phyloP scores from a whole-genome alignment of 2,113 vertebrate genomes.

The Cyphomyrus discorhynchus region DNA sequence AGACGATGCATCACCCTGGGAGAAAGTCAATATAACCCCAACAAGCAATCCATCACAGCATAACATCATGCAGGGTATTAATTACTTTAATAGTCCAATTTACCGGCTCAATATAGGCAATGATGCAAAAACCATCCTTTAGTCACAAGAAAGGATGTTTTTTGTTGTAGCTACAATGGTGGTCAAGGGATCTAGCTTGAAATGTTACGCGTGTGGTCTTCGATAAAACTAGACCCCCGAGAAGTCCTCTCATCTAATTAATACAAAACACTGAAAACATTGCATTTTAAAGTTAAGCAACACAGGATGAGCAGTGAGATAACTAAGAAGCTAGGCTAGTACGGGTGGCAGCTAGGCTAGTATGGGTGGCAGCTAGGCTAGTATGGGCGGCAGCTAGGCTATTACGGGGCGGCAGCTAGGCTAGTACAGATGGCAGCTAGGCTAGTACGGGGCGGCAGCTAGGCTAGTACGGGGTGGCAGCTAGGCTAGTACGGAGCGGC shows the following conservation, averaged over 20 bases:
- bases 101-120: constrained; percentile 57
- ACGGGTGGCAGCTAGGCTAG: too few relatives aligned
- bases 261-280: background rate
- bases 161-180: background rate
- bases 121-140: constrained; percentile 55
- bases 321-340: background rate
- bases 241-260: background rate
- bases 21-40: constrained; percentile 55
- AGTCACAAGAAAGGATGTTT: background rate
- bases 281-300: background rate
- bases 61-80: constrained; percentile 48
- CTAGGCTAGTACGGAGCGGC: too few relatives aligned
- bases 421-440: too few relatives aligned
- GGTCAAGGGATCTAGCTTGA: background rate
- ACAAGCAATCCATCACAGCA: constrained; percentile 60
- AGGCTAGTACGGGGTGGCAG: too few relatives aligned
- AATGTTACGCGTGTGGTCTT: background rate
- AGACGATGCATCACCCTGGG: constrained; percentile 58
- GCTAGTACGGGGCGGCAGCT: too few relatives aligned
- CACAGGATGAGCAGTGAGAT: background rate
- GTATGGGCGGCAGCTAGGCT: background rate
- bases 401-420: too few relatives aligned
- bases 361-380: too few relatives aligned
- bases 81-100: constrained; percentile 66
- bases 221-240: background rate